Evolutionary conservation across 2,888 invertebrate genomes (phyloP), one percentile per base, ranked within the genome.

Genomic region (Napeogenes sylphis): DNA sequence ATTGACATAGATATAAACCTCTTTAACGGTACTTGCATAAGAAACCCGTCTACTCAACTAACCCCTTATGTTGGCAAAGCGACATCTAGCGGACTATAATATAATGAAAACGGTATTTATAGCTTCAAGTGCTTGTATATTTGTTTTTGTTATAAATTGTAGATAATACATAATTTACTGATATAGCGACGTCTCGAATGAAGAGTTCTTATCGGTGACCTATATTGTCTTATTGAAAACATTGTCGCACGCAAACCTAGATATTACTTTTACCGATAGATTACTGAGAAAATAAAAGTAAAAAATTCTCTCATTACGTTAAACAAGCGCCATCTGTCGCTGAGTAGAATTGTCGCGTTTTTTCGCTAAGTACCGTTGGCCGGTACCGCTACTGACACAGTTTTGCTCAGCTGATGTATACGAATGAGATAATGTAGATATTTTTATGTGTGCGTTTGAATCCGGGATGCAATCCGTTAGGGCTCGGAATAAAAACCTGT

Each of bases 371-470:
- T 83, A 83, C 85, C 85, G 86, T 84, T 85, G 75, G 69, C 70
- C 72, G 73, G 51, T 51, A 84, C 84, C 80, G 82, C 82, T 81
- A 81, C 77, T 90, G 89, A 90, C 89, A 87, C 83, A 90, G 76
- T 83, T 90, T 68, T 70, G 74, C 81, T 78, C 90, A 90, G 90
- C 90, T 89, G 90, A 78, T 83, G 77, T 75, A 68, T 66, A 69
- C 75, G 79, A 73, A 77, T 74, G 75, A 74, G 71, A 71, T 77
- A 72, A 71, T 71, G 72, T 73, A 72, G 71, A 73, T 71, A 62
- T 70, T 76, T 70, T 71, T 65, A 45, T 75, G 80, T 82, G 77
- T 82, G 81, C 72, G 75, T 59, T 64, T 72, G 70, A 74, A 81
- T 84, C 85, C 84, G 82, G 85, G 83, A 82, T 78, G 79, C 75